Conservation (phyloP, 2,797 vertebrate genomes). For the Tarsius wallacei region DNA sequence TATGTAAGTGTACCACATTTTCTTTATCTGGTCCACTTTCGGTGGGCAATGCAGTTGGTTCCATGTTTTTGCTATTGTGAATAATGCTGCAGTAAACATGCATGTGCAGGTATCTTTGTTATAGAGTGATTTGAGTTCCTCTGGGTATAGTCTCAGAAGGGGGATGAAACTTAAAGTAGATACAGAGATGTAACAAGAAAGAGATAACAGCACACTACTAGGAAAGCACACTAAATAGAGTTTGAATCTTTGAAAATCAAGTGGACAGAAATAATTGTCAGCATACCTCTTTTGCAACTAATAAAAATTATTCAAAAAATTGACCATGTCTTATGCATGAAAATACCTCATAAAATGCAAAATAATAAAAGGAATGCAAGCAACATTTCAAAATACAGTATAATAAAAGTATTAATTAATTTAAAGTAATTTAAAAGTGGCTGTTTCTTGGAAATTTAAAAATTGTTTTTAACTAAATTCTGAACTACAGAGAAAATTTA, state of each 20-base stretch:
- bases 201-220: not conserved
- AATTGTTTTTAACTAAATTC: not conserved
- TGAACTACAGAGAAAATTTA: not conserved
- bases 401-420: constrained; percentile 11
- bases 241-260: not conserved
- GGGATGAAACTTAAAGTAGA: not conserved
- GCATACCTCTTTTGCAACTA: not conserved
- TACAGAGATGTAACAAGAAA: not conserved
- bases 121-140: too few relatives aligned
- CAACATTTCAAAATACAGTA: not conserved
- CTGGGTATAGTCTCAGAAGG: not conserved
- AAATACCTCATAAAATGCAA: not conserved
- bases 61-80: too few relatives aligned
- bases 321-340: not conserved
- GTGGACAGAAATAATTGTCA: not conserved
- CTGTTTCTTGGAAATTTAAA: not conserved
- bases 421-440: not conserved
- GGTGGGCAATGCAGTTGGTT: too few relatives aligned
- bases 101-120: too few relatives aligned
- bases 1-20: too few relatives aligned
- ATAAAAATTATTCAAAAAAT: not conserved
- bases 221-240: not conserved
- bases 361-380: not conserved
- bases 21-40: too few relatives aligned
- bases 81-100: too few relatives aligned